These are phyloP conservation scores for Clepsis dumicolana DNA, from an alignment of 2,888 invertebrate genomes.

Conservation along the genomic window DNA sequence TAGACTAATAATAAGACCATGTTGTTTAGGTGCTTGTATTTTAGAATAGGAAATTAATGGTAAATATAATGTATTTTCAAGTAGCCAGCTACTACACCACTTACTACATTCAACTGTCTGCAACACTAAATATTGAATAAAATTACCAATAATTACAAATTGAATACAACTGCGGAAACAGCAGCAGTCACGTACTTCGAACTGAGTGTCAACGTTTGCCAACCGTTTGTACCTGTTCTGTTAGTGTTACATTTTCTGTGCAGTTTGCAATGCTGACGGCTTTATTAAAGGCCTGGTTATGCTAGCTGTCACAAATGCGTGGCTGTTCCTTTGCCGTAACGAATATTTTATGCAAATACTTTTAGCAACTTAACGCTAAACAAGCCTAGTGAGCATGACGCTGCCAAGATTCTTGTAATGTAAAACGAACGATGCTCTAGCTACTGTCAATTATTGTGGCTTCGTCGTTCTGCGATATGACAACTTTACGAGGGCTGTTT, in stretches of 20 bases:
- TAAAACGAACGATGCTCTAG: background rate
- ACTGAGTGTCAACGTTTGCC: conserved; percentile 14
- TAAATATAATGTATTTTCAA: background rate
- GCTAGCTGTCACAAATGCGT: conserved; percentile 18
- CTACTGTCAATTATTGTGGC: background rate
- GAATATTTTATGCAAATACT: conserved; percentile 40
- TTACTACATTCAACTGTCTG: conserved; percentile 4
- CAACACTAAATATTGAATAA: conserved; percentile 25
- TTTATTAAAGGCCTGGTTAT: conserved; percentile 30
- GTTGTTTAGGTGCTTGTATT: background rate
- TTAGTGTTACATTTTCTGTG: too few relatives aligned
- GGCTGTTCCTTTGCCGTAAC: conserved; percentile 29
- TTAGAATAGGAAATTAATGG: background rate
- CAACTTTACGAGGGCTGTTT: too few relatives aligned
- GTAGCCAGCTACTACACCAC: background rate
- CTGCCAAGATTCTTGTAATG: background rate
- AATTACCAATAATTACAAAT: conserved; percentile 42
- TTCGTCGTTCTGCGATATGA: too few relatives aligned
- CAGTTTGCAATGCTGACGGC: conserved; percentile 13
- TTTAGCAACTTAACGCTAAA: conserved; percentile 23
- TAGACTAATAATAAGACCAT: too few relatives aligned
- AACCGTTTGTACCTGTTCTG: conserved; percentile 8
- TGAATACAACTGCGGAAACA: conserved; percentile 40
- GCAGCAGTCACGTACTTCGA: conserved; percentile 45
- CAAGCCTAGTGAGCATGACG: conserved; percentile 27